phyloP scores from a whole-genome alignment of 2,888 invertebrate species.

The Synanthedon andrenaeformis region DNA sequence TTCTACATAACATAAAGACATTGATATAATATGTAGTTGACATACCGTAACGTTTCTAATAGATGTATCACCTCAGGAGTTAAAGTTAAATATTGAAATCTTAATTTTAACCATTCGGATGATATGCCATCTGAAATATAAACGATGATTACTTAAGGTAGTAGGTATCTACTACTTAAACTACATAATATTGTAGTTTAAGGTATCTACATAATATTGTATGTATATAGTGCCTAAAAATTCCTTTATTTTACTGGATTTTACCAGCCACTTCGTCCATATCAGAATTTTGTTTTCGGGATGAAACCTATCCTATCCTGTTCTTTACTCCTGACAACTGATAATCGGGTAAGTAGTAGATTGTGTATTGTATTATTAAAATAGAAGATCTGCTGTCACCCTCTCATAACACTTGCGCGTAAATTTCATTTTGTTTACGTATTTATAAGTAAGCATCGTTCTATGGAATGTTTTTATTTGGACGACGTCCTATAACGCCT shows the following conservation, averaged over 20 bases:
- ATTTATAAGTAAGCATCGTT: slow-evolving; percentile 1
- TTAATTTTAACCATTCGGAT: slow-evolving; percentile 81
- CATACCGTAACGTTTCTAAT: slow-evolving; percentile 74
- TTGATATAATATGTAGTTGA: slow-evolving; percentile 19
- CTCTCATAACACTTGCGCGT: slow-evolving; percentile 6
- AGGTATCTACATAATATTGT: too few species aligned
- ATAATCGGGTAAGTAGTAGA: too few species aligned
- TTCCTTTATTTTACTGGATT: too few species aligned
- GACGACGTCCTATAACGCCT: background rate
- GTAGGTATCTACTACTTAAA: too few species aligned
- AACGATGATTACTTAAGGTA: slow-evolving; percentile 7
- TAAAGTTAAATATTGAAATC: slow-evolving; percentile 81
- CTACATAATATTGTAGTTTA: too few species aligned
- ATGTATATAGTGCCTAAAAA: background rate
- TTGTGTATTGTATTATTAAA: too few species aligned
- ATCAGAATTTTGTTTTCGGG: too few species aligned
- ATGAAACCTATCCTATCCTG: too few species aligned
- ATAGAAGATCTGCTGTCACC: background rate
- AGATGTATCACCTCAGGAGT: slow-evolving; percentile 77
- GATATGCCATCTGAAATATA: slow-evolving; percentile 76
- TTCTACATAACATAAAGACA: slow-evolving; percentile 53
- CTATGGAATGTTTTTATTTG: background rate
- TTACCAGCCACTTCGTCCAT: too few species aligned
- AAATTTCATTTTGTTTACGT: slow-evolving; percentile 8
- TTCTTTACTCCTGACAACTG: too few species aligned